Percentiles rank a stretch among this genome's conserved stretches.
Evolutionary conservation across 2,888 invertebrate genomes (phyloP).

Genomic region (Drosophila paracracens): DNA sequence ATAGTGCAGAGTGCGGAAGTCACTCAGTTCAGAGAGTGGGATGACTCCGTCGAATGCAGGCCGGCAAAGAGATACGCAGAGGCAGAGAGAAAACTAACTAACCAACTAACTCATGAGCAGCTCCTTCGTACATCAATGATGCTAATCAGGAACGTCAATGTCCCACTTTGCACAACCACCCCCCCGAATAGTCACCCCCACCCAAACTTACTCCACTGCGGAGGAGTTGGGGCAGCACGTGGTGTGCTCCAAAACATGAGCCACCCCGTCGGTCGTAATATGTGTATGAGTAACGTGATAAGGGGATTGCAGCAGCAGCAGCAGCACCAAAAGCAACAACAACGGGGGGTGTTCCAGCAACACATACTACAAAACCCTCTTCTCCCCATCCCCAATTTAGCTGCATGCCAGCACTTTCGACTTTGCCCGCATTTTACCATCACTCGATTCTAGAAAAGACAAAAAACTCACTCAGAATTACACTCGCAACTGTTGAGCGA

Average conservation of each 20-base stretch:
- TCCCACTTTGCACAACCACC: conserved; percentile 31
- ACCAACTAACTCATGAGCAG: conserved; percentile 36
- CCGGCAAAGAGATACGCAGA: conserved; percentile 23
- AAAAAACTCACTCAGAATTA: conserved; percentile 12
- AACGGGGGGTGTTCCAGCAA: conserved; percentile 26
- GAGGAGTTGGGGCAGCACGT: conserved; percentile 70
- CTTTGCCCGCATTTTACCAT: conserved; percentile 22
- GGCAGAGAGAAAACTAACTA: neutral
- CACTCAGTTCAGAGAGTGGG: conserved; percentile 28
- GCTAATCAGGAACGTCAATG: conserved; percentile 67
- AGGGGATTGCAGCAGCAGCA: conserved; percentile 33
- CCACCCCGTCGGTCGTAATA: conserved; percentile 63
- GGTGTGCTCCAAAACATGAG: conserved; percentile 63
- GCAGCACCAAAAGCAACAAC: conserved; percentile 4
- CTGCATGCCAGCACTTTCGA: conserved; percentile 29
- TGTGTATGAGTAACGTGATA: conserved; percentile 60
- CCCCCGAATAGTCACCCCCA: neutral
- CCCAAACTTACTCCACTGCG: neutral
- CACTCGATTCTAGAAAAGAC: conserved; percentile 20
- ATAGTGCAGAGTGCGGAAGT: conserved; percentile 55
- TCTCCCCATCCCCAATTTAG: neutral
- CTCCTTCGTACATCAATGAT: conserved; percentile 60
- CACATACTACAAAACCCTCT: neutral
- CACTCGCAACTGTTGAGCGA: conserved; percentile 50
- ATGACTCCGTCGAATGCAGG: conserved; percentile 52